Evolutionary conservation across 2,888 invertebrate genomes (phyloP), one percentile per base, ranked within the genome.

Genomic region (Yponomeuta malinellus): DNA sequence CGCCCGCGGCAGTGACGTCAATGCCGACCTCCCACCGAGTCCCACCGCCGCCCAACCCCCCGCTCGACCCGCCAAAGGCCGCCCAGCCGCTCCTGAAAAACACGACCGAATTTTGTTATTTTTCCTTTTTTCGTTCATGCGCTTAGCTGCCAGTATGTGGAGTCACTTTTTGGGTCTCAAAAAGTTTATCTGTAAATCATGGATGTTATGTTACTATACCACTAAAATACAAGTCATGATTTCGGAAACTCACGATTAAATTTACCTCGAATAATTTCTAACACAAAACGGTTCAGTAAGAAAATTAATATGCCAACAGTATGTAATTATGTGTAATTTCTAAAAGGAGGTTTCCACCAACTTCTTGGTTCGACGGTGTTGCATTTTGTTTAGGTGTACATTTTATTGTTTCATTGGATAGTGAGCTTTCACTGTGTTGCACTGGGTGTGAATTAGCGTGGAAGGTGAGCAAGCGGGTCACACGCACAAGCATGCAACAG

Each of bases 1-100:
- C 89, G 90, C 81, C 81, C 77, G 81, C 81, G 79, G 29, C 83
- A 74, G 87, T 92, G 91, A 90, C 90, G 92, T 90, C 90, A 90
- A 92, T 91, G 84, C 83, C 90, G 91, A 88, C 90, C 89, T 89
- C 89, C 84, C 79, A 75, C 75, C 79, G 72, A 90, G 89, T 89
- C 89, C 84, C 79, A 75, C 75, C 79, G 72, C 74, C 65, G 70
- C 78, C 77, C 79, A 23, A 81, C 78, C 75, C 75, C 78, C 76
- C 75, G 75, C 75, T 78, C 78, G 78, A 80, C 78, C 77, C 76
- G 73, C 74, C 81, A 86, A 89, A 89, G 89, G 88, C 89, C 89
- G 86, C 82, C 79, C 79, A 79, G 80, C 80, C 83, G 83, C 83
- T 81, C 83, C 86, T 83, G 87, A 86, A 90, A 89, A 90, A 89